These are phyloP conservation scores for Solen grandis DNA, from an alignment of 1,140 invertebrate species.

Conservation along the genomic window DNA sequence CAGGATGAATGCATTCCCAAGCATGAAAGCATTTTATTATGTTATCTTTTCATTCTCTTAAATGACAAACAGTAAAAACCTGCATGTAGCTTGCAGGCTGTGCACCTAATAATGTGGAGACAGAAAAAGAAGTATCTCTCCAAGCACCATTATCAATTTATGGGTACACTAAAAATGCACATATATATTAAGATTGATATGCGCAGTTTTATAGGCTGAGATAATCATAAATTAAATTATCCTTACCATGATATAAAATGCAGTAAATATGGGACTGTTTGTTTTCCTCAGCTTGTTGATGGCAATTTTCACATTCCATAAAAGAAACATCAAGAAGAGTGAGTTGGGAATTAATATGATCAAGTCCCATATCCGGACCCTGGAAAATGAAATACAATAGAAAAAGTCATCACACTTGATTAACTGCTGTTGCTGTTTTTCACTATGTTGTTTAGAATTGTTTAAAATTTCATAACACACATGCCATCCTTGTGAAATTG, in stretches of 20 bases:
- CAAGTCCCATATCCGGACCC: conserved; percentile 91
- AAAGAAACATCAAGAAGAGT: conserved; percentile 88
- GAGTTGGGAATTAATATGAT: conserved; percentile 90
- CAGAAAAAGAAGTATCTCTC: too few species aligned
- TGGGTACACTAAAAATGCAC: too few species aligned
- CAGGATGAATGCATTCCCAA: not conserved
- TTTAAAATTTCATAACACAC: not conserved
- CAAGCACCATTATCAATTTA: too few species aligned
- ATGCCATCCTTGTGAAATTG: too few species aligned
- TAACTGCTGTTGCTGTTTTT: not conserved
- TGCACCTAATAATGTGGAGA: too few species aligned
- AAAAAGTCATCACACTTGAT: not conserved
- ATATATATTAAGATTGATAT: too few species aligned
- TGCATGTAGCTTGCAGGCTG: too few species aligned
- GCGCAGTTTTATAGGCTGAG: too few species aligned
- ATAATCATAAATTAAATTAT: too few species aligned
- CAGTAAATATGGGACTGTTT: conserved; percentile 90
- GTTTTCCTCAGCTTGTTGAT: conserved; percentile 88
- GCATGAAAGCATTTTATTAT: not conserved
- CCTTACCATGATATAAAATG: conserved; percentile 88
- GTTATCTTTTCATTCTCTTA: not conserved
- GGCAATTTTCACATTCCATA: conserved; percentile 87
- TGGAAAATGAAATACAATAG: conserved; percentile 50
- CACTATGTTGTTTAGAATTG: not conserved
- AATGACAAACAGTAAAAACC: too few species aligned